Conservation (phyloP, 2,113 vertebrate genomes). For the Prietella phreatophila region DNA sequence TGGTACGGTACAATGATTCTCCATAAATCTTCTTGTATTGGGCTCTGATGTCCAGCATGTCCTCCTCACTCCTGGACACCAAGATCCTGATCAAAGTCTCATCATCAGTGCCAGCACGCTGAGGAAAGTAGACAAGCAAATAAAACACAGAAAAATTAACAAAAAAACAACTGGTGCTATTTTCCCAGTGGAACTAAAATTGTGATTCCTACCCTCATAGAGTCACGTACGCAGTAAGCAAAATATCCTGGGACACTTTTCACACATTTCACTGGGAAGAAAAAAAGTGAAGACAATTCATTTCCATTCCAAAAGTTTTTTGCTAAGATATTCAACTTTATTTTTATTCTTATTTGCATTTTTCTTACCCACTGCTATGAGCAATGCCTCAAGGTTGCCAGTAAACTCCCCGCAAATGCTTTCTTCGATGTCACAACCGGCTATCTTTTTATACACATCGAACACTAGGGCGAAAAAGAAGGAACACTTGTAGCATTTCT, state of each 20-base stretch:
- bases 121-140: neutral
- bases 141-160: neutral
- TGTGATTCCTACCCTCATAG: conserved; percentile 81
- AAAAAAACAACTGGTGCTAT: neutral
- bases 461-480: conserved; percentile 76
- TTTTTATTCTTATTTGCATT: neutral
- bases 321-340: neutral
- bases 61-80: conserved; percentile 90
- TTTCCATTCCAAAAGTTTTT: neutral
- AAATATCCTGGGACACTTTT: conserved; percentile 86
- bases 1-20: conserved; percentile 80
- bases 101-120: conserved; percentile 95
- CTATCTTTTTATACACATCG: conserved; percentile 88
- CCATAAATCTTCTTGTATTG: conserved; percentile 81
- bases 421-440: conserved; percentile 87
- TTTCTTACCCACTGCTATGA: conserved; percentile 87
- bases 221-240: conserved; percentile 81
- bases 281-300: conserved; percentile 19
- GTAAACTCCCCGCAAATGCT: conserved; percentile 88
- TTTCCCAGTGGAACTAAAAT: neutral
- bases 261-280: conserved; percentile 81
- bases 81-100: conserved; percentile 85
- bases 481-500: conserved; percentile 17
- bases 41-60: conserved; percentile 85
- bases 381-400: conserved; percentile 83